Base-by-base conservation (phyloP, 2,888 invertebrate species). In the Apamea sordens region DNA sequence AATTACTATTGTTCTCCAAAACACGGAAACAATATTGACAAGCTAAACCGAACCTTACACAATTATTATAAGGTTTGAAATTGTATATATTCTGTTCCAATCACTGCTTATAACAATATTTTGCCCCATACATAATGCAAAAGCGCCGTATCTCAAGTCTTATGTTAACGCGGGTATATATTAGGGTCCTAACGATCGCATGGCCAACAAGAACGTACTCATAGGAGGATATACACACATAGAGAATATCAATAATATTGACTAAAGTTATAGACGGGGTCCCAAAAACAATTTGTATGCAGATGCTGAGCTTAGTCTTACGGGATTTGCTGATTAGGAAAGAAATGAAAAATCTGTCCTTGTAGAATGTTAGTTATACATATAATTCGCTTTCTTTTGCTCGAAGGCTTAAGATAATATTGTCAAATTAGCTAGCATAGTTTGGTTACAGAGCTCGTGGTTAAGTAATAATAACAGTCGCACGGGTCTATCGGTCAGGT, bases 71-170 rank as follows among this genome's bases (percentile, higher is more conserved):
- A 80, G 71, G 82, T 71, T 61, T 2, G n/a, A 47, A 79, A 77
- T 72, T 13, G 47, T 67, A 28, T 61, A 69, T 73, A 74, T 72
- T 65, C 53, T 24, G 0, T 15, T 41, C 75, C 84, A 83, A 89
- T 82, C 82, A 85, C 82, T 85, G 78, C 87, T 89, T 86, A 84
- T 76, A 76, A 77, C 82, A 86, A 80, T 86, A 84, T 89, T 88
- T 88, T 81, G 72, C 82, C 71, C 86, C 83, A 89, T 89, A 87
- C 89, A 89, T 89, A 88, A 89, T 89, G 89, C 89, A 89, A 73
- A 24, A 84, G 85, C 70, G 0, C 6, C 41, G 76, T 85, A 80
- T 88, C 71, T 78, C 69, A 47, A 81, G 71, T 89, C 86, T 89
- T 89, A 89, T 89, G 88, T 86, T 86, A 86, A 86, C 82, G 83